Percentiles rank a stretch among this genome's conserved stretches.
phyloP scores from a whole-genome alignment of 2,888 invertebrate species.

The Pecten maximus region DNA sequence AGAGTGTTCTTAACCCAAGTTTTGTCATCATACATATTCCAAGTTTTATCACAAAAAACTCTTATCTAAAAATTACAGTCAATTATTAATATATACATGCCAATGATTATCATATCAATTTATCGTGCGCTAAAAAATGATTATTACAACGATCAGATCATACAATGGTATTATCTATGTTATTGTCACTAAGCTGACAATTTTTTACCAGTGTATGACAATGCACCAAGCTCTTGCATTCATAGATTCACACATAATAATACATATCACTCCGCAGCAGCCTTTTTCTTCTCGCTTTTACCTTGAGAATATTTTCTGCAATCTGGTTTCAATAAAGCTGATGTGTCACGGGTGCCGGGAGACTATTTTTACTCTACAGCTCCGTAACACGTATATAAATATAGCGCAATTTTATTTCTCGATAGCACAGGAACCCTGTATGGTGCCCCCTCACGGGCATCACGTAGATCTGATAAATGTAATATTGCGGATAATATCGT shows the following conservation, averaged over 20 bases:
- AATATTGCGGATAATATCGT: background rate
- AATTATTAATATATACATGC: background rate
- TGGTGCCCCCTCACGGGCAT: background rate
- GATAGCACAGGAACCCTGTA: background rate
- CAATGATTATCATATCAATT: background rate
- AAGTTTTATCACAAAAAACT: background rate
- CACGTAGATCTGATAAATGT: background rate
- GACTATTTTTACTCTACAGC: background rate
- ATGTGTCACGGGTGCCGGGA: background rate
- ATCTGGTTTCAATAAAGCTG: conserved; percentile 15
- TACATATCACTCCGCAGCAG: background rate
- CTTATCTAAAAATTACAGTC: background rate
- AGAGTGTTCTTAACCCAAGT: background rate
- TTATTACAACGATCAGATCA: too few species aligned
- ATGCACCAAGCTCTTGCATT: background rate
- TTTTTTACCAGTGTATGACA: background rate
- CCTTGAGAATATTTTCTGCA: background rate
- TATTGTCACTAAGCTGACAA: background rate
- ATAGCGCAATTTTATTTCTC: background rate
- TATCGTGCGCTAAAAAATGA: too few species aligned
- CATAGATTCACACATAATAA: background rate
- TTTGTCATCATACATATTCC: background rate
- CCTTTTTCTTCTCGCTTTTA: background rate
- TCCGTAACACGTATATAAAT: background rate
- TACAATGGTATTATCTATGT: background rate